A percentile compares a stretch with the other conserved stretches of the same genome.
Evolutionary conservation across 2,797 vertebrate genomes (phyloP).

Genomic region (Anomalospiza imberbis): DNA sequence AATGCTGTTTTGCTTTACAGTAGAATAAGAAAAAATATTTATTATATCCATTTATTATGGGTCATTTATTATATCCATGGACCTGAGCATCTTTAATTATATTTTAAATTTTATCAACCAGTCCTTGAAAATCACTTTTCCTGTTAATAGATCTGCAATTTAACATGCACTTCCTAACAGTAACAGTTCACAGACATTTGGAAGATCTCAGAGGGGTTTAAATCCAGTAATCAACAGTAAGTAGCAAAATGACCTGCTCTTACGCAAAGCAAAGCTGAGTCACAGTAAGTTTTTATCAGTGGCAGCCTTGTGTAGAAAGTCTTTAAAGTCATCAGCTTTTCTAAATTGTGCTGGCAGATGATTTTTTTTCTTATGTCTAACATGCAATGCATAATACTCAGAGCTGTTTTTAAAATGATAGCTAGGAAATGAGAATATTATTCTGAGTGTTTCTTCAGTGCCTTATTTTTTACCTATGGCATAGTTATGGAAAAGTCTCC

Average conservation of each 20-base stretch:
- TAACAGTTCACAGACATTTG: neutral
- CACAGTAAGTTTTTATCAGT: constrained; percentile 3
- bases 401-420: neutral
- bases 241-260: constrained; percentile 10
- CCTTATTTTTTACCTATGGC: neutral
- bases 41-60: neutral
- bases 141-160: neutral
- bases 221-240: constrained; percentile 20
- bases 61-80: neutral
- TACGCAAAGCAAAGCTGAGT: constrained; percentile 14
- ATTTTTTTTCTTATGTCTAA: neutral
- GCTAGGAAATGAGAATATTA: neutral
- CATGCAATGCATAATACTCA: neutral
- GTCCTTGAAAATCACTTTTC: neutral
- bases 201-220: neutral
- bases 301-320: neutral
- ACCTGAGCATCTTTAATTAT: neutral
- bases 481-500: neutral
- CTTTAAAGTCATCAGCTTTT: constrained; percentile 19
- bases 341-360: neutral
- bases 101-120: neutral
- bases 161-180: neutral
- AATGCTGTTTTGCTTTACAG: neutral
- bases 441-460: neutral
- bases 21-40: neutral